Conservation (phyloP, 2,888 invertebrate genomes). For the Drosophila infuscata region DNA sequence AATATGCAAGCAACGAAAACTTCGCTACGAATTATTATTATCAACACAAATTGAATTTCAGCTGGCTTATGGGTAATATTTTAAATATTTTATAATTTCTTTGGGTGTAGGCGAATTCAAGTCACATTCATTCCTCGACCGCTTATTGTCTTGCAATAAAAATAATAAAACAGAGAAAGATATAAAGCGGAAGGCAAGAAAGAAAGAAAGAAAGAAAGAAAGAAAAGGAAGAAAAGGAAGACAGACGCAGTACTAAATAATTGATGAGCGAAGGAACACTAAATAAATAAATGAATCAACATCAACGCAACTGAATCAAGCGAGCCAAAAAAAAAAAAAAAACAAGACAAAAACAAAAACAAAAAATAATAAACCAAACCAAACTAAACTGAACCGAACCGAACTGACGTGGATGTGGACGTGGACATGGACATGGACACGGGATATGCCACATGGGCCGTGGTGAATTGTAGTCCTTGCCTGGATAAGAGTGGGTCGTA, state of each 20-base stretch:
- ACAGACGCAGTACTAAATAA: constrained; percentile 60
- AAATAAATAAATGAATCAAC: constrained; percentile 79
- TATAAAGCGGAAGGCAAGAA: neutral
- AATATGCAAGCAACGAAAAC: neutral
- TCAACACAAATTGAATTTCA: neutral
- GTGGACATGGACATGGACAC: constrained; percentile 1
- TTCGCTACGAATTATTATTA: neutral
- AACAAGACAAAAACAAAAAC: neutral
- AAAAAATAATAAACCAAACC: constrained; percentile 5
- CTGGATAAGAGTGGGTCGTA: constrained; percentile 39
- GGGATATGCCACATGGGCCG: constrained; percentile 20
- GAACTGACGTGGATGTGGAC: constrained; percentile 34
- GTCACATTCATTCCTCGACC: constrained; percentile 14
- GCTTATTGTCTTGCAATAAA: constrained; percentile 64
- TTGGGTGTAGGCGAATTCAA: neutral
- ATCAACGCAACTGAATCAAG: constrained; percentile 39
- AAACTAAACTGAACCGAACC: constrained; percentile 15
- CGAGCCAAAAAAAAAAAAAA: neutral
- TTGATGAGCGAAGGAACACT: constrained; percentile 75
- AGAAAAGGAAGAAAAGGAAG: constrained; percentile 37
- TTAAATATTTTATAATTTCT: neutral
- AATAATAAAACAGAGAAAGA: neutral
- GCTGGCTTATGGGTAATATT: neutral
- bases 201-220: constrained; percentile 24
- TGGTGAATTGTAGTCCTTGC: constrained; percentile 7